Base-by-base conservation (phyloP, 2,888 invertebrate species). In the Schizotus pectinicornis region DNA sequence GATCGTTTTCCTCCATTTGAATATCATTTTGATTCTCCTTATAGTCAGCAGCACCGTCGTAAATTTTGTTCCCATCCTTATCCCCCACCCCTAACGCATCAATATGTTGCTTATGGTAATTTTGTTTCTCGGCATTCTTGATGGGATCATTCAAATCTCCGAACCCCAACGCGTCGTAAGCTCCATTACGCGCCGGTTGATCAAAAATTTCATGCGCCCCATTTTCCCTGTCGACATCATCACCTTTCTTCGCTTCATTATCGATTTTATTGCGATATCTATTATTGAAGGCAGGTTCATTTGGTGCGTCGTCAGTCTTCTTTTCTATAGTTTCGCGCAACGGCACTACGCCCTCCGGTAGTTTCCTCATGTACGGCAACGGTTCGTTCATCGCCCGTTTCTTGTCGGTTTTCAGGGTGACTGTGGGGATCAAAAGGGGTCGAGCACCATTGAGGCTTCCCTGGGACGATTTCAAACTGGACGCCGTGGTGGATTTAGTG, bases 181-280 rank as follows among this genome's bases (percentile, higher is more conserved):
- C 59, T 12, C 33, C 42, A 22, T 67, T 71, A 51, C 52, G 49
- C 5, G 47, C 9, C 0, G 73, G 74, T 2, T 65, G 64, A 60
- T 79, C 78, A 36, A 78, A 71, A 30, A 73, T 74, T 68, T 79
- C 79, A 33, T 76, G 68, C 0, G 77, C 78, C 1, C 65, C 76
- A 56, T 78, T 78, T 53, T 78, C 78, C 45, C 73, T 75, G 33
- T 77, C 76, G 7, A 55, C 56, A 31, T 69, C 71, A 36, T 70
- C 72, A 35, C 45, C 53, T 42, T 67, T 67, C 33, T 57, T 61
- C 8, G 13, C 54, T 32, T 63, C 62, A 12, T 77, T 78, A 30
- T 76, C 79, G n/a, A 81, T 79, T 69, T 82, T 81, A 65, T 81
- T 80, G 52, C 80, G 79, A 31, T 82, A 74, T 51, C 77, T 68